Base-by-base conservation (phyloP, 2,888 invertebrate genomes). In the Yponomeuta sedellus region DNA sequence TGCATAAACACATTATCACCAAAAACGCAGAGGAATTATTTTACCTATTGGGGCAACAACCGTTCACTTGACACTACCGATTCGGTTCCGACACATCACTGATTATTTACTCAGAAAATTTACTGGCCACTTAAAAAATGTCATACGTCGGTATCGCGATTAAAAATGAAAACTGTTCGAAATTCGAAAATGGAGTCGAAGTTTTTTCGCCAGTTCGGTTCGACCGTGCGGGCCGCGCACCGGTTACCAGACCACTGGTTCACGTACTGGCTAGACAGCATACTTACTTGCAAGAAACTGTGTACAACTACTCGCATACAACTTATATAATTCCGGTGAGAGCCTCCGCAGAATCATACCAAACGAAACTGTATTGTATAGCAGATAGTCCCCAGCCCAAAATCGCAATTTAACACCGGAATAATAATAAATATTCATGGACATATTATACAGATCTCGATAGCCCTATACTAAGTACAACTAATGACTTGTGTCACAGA, bases 201-300 rank as follows among this genome's bases (percentile, higher is more conserved):
- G 67, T 61, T 64, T 67, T 66, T 67, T 67, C 71, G 67, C 67
- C 68, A 61, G 34, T 66, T 56, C 63, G 66, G 66, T 73, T 77
- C 73, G 77, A 75, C 78, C 88, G 88, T 88, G 87, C 79, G 78
- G 76, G 69, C 86, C 70, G 76, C 71, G 70, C 85, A 82, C 82
- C 77, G 73, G 82, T 79, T 80, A 81, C 79, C 74, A 75, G 74
- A 80, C 77, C 81, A 88, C 88, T 88, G 85, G 76, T 72, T 69
- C 66, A 66, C 68, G 66, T 56, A 70, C 72, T 73, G 72, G 75
- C 76, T 73, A 72, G 73, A 56, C 52, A 57, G 39, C 75, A n/a
- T 34, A 61, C 61, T 61, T 61, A 61, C 61, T 61, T 8, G 61
- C 25, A 52, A 61, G 61, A 61, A 61, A 61, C 25, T 61, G 61